Conservation (phyloP, 2,888 invertebrate genomes). For the Lacanobia oleracea region DNA sequence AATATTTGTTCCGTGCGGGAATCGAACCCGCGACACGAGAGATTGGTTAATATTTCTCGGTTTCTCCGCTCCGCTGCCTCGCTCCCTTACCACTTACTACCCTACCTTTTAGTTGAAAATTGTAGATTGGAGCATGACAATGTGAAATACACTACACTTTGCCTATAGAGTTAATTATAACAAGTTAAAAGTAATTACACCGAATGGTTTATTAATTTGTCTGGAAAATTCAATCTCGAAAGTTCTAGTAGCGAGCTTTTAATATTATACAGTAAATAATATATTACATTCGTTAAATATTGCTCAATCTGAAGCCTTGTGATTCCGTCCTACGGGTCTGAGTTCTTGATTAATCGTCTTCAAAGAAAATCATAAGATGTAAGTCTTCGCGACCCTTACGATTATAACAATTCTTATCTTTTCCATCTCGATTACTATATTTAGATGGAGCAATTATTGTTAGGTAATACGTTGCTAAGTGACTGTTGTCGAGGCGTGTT, state of each 20-base stretch:
- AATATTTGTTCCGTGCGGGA: too few relatives aligned
- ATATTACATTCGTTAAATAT: slow-evolving; percentile 29
- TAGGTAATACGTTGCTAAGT: background rate
- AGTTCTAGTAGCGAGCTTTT: slow-evolving; percentile 10
- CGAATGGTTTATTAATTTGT: slow-evolving; percentile 8
- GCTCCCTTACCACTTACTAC: too few relatives aligned
- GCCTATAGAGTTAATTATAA: background rate
- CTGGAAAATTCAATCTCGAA: slow-evolving; percentile 18
- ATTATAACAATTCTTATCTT: slow-evolving; percentile 30
- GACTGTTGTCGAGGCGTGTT: background rate
- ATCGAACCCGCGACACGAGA: too few relatives aligned
- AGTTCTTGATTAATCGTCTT: slow-evolving; percentile 37
- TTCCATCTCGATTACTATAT: slow-evolving; percentile 9
- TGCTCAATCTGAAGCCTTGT: slow-evolving; percentile 35
- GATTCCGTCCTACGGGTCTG: slow-evolving; percentile 18
- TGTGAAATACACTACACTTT: too few relatives aligned
- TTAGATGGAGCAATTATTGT: slow-evolving; percentile 17
- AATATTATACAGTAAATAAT: slow-evolving; percentile 32
- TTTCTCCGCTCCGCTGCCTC: too few relatives aligned
- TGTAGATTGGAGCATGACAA: too few relatives aligned
- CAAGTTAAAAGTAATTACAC: slow-evolving; percentile 8
- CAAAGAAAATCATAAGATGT: slow-evolving; percentile 3
- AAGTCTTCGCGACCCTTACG: slow-evolving; percentile 10
- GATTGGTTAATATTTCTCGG: too few relatives aligned
- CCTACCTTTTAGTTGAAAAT: too few relatives aligned